A percentile compares a stretch with the other conserved stretches of the same genome.
These are phyloP conservation scores for Carollia perspicillata DNA, from an alignment of 2,113 vertebrate species.

Conservation along the genomic window DNA sequence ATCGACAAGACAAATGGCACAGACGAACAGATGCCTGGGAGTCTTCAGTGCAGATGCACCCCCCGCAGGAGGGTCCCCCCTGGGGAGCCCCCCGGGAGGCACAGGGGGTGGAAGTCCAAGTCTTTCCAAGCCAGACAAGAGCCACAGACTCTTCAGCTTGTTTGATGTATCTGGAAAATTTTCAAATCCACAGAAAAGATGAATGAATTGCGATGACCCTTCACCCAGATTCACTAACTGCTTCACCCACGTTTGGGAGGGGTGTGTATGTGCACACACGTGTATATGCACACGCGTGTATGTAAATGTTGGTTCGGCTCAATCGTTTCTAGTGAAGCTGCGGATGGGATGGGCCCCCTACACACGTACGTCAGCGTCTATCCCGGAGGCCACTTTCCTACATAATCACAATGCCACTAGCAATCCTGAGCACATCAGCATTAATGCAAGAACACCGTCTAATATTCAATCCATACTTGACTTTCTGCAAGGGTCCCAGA, in stretches of 20 bases:
- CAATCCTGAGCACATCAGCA: neutral
- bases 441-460: neutral
- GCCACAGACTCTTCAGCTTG: neutral
- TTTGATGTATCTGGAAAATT: neutral
- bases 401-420: neutral
- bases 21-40: constrained; percentile 28
- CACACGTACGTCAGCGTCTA: neutral
- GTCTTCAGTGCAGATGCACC: neutral
- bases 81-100: neutral
- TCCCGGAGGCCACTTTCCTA: neutral
- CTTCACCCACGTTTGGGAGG: neutral
- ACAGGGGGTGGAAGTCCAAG: neutral
- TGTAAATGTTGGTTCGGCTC: neutral
- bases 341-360: neutral
- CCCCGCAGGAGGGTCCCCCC: too few species aligned
- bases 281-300: neutral
- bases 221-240: neutral
- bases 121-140: constrained; percentile 16
- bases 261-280: neutral
- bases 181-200: neutral
- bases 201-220: neutral
- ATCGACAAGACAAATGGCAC: neutral
- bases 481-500: neutral
- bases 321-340: neutral
- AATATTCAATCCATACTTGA: neutral